Conservation (phyloP, 1,140 invertebrate species). For the Pomacea maculata region DNA sequence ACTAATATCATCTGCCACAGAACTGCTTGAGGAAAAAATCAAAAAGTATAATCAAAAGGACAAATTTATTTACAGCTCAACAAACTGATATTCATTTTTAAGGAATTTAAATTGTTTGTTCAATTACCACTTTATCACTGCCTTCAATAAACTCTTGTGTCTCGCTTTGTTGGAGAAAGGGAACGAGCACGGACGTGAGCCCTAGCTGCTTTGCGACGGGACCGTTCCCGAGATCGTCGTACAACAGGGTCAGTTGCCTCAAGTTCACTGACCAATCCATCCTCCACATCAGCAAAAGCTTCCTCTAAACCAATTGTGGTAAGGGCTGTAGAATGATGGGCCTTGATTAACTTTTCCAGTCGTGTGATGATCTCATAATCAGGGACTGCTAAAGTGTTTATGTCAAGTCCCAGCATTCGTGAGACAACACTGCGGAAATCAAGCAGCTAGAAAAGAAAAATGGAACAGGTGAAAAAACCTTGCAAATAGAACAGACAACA, state of each 20-base stretch:
- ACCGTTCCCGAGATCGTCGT: constrained; percentile 40
- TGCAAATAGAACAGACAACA: neutral
- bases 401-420: constrained; percentile 64
- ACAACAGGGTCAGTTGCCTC: constrained; percentile 37
- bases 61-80: neutral
- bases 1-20: too few relatives aligned
- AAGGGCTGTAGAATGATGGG: constrained; percentile 57
- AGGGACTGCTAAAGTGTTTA: constrained; percentile 62
- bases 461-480: neutral
- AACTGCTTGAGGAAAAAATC: neutral
- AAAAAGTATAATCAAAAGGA: neutral
- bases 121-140: neutral
- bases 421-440: constrained; percentile 63
- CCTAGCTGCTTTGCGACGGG: constrained; percentile 43
- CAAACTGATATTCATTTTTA: neutral
- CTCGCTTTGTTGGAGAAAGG: constrained; percentile 53
- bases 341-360: constrained; percentile 63
- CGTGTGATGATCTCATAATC: constrained; percentile 66
- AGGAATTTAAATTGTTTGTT: neutral
- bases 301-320: constrained; percentile 57
- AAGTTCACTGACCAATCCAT: constrained; percentile 46
- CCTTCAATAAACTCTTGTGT: constrained; percentile 54
- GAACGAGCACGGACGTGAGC: constrained; percentile 45
- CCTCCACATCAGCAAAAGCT: constrained; percentile 58
- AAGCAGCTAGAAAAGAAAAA: constrained; percentile 53